Percentiles rank a stretch among this genome's conserved stretches.
Evolutionary conservation across 2,888 invertebrate species (phyloP).

Genomic region (Polia nebulosa): DNA sequence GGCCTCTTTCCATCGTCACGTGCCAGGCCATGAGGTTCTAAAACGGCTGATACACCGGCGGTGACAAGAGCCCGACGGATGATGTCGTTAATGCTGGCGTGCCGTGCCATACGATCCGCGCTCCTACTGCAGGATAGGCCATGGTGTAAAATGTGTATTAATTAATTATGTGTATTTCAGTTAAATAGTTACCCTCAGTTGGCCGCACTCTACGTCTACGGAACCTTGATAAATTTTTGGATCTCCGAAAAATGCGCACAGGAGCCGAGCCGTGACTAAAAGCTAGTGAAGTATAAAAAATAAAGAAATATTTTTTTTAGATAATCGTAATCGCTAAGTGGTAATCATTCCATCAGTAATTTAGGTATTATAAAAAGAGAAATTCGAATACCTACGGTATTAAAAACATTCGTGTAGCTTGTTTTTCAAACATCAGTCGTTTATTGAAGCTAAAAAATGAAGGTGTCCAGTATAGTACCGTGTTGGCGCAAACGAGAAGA

Average conservation of each 20-base stretch:
- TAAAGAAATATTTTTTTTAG: background rate
- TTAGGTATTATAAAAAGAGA: conserved; percentile 22
- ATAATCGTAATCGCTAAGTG: conserved; percentile 27
- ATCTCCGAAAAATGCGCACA: background rate
- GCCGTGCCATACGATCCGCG: too few relatives aligned
- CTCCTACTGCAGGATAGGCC: too few relatives aligned
- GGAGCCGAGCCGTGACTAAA: background rate
- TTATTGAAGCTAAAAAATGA: conserved; percentile 26
- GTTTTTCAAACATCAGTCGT: conserved; percentile 29
- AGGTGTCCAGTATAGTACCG: conserved; percentile 25
- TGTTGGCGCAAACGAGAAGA: conserved; percentile 33
- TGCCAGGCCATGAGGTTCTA: too few relatives aligned
- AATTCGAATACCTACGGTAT: conserved; percentile 8
- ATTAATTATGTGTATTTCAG: too few relatives aligned
- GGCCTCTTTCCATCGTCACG: too few relatives aligned
- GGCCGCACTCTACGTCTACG: background rate
- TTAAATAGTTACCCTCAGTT: background rate
- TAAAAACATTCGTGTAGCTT: conserved; percentile 16
- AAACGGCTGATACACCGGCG: too few relatives aligned
- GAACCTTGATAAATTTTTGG: background rate
- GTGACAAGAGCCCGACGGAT: too few relatives aligned
- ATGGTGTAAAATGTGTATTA: too few relatives aligned
- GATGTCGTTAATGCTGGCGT: too few relatives aligned
- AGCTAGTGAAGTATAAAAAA: conserved; percentile 8
- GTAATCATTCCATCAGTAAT: conserved; percentile 20